Evolutionary conservation across 2,113 vertebrate species (phyloP), one percentile per base, ranked within the genome.

Genomic region (Sinocyclocheilus maitianheensis): DNA sequence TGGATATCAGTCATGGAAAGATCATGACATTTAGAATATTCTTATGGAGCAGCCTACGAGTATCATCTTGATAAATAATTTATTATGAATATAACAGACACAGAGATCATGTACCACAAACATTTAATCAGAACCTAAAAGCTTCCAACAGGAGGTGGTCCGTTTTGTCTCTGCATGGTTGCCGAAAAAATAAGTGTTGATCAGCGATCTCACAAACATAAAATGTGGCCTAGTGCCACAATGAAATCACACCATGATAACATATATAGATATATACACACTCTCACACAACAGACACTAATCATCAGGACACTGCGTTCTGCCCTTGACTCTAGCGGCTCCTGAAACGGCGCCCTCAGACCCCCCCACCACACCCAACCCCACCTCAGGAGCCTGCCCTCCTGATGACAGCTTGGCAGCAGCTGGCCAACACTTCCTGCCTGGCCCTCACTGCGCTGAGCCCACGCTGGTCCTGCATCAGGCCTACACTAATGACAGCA

Each of bases 321-420:
- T 92, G 91, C 90, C 92, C 93, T 94, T 94, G 93, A 93, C 93
- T 92, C 92, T 89, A 91, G 90, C 65, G 16, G 53, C 89, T 92
- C 91, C 88, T 91, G 81, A 84, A 89, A 84, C 87, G 84, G 85
- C 86, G 88, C 86, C 83, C 77, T 89, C 62, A 84, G 87, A 86
- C 88, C 86, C 80, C 80, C 72, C 88, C 82, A 89, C 89, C 89
- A 88, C 34, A 75, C 71, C 88, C 84, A 89, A 88, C 89, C 89
- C 91, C 88, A 76, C 72, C 75, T 77, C 46, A 77, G 77, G n/a
- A 89, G 84, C 71, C 87, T 89, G 92, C 91, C 91, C 91, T 90
- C 84, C 75, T 65, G 69, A 88, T 90, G 92, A 93, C 92, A 93
- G 91, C 90, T 90, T 88, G 90, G 89, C 91, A 93, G 91, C 84